Conservation (phyloP, 2,797 vertebrate species). For the Myiotriccus ornatus region DNA sequence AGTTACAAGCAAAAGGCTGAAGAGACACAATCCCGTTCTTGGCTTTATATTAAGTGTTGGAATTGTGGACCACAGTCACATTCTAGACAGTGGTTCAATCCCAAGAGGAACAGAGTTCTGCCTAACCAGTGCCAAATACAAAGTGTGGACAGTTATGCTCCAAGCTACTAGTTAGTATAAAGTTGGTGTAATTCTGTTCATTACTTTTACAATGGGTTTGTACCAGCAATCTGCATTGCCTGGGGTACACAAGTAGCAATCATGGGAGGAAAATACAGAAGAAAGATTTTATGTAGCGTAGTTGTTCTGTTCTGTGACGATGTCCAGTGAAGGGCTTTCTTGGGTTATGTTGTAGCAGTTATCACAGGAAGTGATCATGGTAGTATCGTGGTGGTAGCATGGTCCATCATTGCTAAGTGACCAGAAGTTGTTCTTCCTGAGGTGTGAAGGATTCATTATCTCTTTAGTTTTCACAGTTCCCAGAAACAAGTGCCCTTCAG, state of each 20-base stretch:
- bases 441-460: neutral
- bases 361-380: neutral
- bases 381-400: neutral
- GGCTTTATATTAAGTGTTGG: neutral
- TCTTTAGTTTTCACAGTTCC: neutral
- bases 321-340: neutral
- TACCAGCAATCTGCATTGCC: neutral
- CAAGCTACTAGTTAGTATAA: neutral
- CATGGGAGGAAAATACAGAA: neutral
- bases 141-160: neutral
- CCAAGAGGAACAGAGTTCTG: neutral
- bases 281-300: neutral
- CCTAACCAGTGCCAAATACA: neutral
- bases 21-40: neutral
- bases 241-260: neutral
- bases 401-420: neutral
- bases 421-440: neutral
- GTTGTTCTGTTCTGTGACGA: neutral
- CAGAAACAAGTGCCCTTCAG: neutral
- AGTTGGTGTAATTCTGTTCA: neutral
- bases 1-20: neutral
- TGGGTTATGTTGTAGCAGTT: neutral
- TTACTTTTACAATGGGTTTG: neutral
- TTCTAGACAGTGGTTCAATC: neutral
- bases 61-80: neutral